Conservation (phyloP, 1,140 invertebrate genomes). For the Heliconius melpomene region DNA sequence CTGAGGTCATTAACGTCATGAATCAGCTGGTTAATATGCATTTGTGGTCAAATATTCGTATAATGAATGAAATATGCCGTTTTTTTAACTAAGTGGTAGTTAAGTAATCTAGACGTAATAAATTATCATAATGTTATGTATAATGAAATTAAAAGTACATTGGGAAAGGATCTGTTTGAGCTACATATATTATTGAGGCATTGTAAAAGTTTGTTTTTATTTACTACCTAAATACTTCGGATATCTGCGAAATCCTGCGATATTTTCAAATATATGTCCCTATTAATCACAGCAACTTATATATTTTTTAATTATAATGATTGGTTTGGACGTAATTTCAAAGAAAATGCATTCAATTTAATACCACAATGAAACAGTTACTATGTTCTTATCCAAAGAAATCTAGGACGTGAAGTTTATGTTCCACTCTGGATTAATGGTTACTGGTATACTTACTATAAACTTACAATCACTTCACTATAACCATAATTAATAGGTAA, state of each 20-base stretch:
- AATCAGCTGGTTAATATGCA: constrained; percentile 5
- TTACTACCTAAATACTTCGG: no score
- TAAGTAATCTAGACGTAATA: background rate
- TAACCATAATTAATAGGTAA: background rate
- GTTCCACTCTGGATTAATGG: background rate
- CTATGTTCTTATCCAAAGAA: background rate
- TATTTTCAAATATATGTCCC: no score
- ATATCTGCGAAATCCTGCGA: no score
- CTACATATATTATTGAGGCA: no score
- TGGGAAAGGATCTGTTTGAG: no score
- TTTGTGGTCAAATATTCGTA: background rate
- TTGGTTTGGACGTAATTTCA: no score
- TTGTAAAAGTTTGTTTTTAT: no score
- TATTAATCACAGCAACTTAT: no score
- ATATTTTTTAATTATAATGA: no score
- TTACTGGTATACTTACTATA: background rate
- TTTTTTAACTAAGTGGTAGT: background rate
- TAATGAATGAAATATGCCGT: constrained; percentile 4
- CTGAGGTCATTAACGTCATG: constrained; percentile 22
- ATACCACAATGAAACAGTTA: background rate
- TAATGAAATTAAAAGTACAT: background rate
- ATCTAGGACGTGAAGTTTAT: background rate
- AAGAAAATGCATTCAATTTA: no score
- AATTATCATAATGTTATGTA: background rate
- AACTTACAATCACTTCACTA: background rate